A percentile compares a stretch with the other conserved stretches of the same genome.
Conservation (phyloP, 23 tunicate genomes). For the Styela plicata region DNA sequence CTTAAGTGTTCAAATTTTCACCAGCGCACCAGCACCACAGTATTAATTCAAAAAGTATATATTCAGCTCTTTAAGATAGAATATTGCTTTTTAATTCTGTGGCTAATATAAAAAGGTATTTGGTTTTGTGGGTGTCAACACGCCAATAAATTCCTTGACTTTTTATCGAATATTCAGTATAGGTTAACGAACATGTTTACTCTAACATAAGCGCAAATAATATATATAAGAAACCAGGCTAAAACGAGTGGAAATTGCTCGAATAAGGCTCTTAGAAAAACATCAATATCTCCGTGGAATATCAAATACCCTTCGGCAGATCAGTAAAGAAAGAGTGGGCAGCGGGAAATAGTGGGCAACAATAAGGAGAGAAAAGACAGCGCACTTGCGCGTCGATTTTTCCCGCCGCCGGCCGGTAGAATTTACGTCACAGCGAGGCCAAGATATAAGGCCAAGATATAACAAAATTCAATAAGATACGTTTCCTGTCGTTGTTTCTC, state of each 20-base stretch:
- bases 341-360: not conserved
- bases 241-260: not conserved
- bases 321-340: not conserved
- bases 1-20: too few relatives aligned
- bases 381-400: not conserved
- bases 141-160: too few relatives aligned
- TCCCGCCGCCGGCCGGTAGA: slow-evolving; percentile 21
- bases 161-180: too few relatives aligned
- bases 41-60: too few relatives aligned
- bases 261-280: not conserved
- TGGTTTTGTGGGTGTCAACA: not conserved
- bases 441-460: too few relatives aligned
- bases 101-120: too few relatives aligned
- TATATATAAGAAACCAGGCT: not conserved
- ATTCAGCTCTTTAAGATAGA: too few relatives aligned
- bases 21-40: too few relatives aligned
- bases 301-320: not conserved
- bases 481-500: too few relatives aligned
- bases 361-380: not conserved
- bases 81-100: too few relatives aligned
- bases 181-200: too few relatives aligned
- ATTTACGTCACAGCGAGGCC: not conserved
- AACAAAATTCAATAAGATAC: too few relatives aligned
- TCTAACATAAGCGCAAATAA: not conserved
- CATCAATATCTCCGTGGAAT: not conserved